A percentile compares a stretch with the other conserved stretches of the same genome.
Conservation (phyloP, 2,797 vertebrate genomes). For the Gallinago stenura region DNA sequence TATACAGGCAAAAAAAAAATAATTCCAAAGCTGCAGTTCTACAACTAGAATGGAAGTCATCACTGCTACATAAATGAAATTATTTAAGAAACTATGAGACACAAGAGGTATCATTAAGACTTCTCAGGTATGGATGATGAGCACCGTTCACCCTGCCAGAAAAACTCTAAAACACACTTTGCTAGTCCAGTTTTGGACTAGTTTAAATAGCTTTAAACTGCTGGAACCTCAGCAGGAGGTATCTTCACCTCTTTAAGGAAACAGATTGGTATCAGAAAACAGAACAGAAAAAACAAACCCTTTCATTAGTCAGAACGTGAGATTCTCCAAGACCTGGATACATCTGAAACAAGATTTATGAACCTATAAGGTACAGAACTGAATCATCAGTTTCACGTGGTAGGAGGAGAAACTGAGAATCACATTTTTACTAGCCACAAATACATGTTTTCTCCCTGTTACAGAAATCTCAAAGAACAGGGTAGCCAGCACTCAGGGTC, state of each 20-base stretch:
- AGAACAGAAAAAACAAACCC: neutral
- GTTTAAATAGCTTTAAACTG: neutral
- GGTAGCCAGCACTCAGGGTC: neutral
- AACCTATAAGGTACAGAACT: neutral
- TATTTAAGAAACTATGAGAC: neutral
- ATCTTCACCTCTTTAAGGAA: neutral
- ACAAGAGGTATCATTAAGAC: neutral
- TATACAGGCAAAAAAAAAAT: neutral
- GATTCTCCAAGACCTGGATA: neutral
- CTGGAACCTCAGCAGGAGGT: neutral
- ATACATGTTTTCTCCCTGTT: neutral
- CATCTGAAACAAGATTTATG: neutral
- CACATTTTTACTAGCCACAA: neutral
- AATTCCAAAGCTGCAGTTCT: neutral
- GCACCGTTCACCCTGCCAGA: neutral
- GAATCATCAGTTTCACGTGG: neutral
- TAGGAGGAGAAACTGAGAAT: neutral
- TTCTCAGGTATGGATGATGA: fast-evolving
- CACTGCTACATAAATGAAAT: neutral
- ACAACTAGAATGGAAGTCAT: neutral
- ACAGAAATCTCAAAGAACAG: neutral
- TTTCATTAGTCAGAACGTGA: neutral
- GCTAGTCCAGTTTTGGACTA: neutral
- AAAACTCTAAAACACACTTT: neutral
- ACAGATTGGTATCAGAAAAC: neutral